These are phyloP conservation scores for Clarias fuscus DNA, from an alignment of 2,797 vertebrate genomes.

Conservation along the genomic window DNA sequence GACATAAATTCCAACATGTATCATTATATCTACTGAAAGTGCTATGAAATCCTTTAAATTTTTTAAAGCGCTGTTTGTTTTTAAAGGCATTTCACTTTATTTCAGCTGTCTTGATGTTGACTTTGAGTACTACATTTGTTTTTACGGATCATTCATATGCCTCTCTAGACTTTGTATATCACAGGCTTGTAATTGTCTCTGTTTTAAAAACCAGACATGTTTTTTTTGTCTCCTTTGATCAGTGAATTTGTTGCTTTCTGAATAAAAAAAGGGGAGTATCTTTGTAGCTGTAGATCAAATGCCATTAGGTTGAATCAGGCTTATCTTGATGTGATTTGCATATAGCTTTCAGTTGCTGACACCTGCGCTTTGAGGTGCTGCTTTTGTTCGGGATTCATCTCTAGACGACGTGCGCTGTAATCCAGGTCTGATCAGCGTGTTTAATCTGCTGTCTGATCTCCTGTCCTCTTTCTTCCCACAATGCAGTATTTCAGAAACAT, in stretches of 20 bases:
- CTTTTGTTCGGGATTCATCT: slow-evolving; percentile 31
- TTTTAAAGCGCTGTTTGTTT: slow-evolving; percentile 3
- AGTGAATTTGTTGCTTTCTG: slow-evolving; percentile 54
- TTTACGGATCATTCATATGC: neutral
- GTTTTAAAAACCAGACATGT: slow-evolving; percentile 2
- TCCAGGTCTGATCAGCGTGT: slow-evolving; percentile 15
- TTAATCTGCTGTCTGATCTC: slow-evolving; percentile 33
- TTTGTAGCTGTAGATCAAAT: slow-evolving; percentile 44
- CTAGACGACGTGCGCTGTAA: slow-evolving; percentile 5
- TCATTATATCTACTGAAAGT: no score
- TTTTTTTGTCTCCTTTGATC: slow-evolving; percentile 32
- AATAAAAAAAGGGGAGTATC: slow-evolving; percentile 27
- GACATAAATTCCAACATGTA: neutral
- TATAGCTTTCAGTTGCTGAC: slow-evolving; percentile 29
- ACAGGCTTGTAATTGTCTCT: slow-evolving; percentile 15
- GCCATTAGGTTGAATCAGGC: slow-evolving; percentile 12
- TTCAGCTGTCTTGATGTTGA: neutral
- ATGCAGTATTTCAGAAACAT: neutral
- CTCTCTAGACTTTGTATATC: slow-evolving; percentile 15
- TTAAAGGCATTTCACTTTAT: slow-evolving; percentile 15
- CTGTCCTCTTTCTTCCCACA: neutral
- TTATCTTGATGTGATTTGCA: slow-evolving; percentile 25
- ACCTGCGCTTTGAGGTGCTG: slow-evolving; percentile 42
- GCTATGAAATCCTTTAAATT: neutral
- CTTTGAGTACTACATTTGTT: neutral